Conservation (phyloP, 2,113 vertebrate genomes). For the Oxygymnocypris stewartii region DNA sequence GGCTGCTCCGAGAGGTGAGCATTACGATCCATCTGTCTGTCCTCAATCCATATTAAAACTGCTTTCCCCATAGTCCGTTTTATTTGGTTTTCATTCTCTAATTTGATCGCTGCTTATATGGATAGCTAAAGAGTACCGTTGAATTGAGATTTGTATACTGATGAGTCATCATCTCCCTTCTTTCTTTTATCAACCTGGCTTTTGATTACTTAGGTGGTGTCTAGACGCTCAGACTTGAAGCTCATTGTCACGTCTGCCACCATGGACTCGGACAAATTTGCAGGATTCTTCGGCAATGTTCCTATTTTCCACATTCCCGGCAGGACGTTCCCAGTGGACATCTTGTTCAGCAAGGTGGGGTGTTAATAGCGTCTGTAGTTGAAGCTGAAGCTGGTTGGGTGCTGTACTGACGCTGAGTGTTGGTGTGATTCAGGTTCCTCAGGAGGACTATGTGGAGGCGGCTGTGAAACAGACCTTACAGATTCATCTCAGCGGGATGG, state of each 20-base stretch:
- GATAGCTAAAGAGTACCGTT: neutral
- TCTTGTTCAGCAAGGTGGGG: constrained; percentile 95
- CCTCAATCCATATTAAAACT: neutral
- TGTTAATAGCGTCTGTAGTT: constrained; percentile 35
- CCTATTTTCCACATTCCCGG: constrained; percentile 98
- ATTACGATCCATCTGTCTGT: neutral
- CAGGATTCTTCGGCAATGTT: constrained; percentile 95
- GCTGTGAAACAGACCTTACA: constrained; percentile 96
- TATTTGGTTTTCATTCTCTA: neutral
- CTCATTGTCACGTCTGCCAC: constrained; percentile 97
- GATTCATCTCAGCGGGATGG: constrained; percentile 91
- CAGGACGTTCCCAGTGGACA: constrained; percentile 95
- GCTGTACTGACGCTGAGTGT: constrained; percentile 37
- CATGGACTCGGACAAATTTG: constrained; percentile 98
- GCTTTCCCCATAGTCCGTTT: neutral
- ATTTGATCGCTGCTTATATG: neutral
- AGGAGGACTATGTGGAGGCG: constrained; percentile 98
- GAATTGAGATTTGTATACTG: neutral
- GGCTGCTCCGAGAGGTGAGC: constrained; percentile 91
- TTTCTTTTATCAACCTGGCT: neutral
- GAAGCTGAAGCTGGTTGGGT: neutral
- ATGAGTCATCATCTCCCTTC: neutral
- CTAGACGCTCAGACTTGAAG: constrained; percentile 93
- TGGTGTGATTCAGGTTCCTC: constrained; percentile 82
- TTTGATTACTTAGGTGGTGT: constrained; percentile 82